A percentile compares a stretch with the other conserved stretches of the same genome.
Conservation (phyloP, 2,888 invertebrate species). For the Hirtodrosophila trivittata region DNA sequence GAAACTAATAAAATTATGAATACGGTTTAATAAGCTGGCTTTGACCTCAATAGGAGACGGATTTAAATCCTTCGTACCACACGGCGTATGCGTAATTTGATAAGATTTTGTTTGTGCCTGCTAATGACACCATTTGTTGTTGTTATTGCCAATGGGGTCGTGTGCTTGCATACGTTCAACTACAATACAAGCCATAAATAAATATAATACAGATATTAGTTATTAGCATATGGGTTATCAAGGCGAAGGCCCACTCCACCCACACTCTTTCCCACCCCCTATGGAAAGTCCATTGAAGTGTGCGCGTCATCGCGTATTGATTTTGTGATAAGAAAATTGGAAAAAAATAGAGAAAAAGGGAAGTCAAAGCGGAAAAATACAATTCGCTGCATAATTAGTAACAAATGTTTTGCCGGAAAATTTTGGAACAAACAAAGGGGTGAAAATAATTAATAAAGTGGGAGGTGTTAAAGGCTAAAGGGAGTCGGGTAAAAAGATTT, state of each 20-base stretch:
- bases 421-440: too few species aligned
- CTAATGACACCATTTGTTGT: constrained; percentile 62
- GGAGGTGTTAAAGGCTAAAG: background rate
- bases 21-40: constrained; percentile 65
- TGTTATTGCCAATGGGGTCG: constrained; percentile 27
- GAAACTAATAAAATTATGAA: constrained; percentile 65
- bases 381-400: constrained; percentile 64
- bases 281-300: constrained; percentile 26
- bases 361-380: constrained; percentile 46
- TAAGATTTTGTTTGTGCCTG: constrained; percentile 50
- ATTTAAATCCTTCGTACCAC: constrained; percentile 41
- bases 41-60: constrained; percentile 58
- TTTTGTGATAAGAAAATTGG: constrained; percentile 62
- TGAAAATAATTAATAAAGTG: too few species aligned
- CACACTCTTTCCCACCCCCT: background rate
- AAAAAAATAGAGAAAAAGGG: constrained; percentile 19
- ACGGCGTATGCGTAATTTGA: constrained; percentile 76
- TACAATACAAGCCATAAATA: constrained; percentile 72
- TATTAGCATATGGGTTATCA: constrained; percentile 76
- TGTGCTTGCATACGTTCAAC: constrained; percentile 64
- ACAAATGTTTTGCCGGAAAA: constrained; percentile 60
- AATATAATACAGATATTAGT: constrained; percentile 76
- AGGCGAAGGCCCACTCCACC: constrained; percentile 9
- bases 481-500: too few species aligned
- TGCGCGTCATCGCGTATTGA: constrained; percentile 71